These are phyloP conservation scores for Drosophila takahashii DNA, from an alignment of 1,140 invertebrate species.

Conservation along the genomic window DNA sequence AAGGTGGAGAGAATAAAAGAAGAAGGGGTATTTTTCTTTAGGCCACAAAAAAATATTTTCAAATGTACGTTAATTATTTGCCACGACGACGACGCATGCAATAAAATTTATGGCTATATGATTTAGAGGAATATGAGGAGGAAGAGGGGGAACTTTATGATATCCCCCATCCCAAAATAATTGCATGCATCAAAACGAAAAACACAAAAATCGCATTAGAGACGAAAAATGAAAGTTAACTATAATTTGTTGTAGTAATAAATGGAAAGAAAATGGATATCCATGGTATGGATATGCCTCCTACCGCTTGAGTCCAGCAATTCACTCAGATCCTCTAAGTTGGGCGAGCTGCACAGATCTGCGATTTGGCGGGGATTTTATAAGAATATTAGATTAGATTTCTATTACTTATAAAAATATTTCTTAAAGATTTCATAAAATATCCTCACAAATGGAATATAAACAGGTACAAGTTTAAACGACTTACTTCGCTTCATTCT, in stretches of 20 bases:
- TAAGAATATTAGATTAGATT: constrained; percentile 10
- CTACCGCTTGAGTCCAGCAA: constrained; percentile 81
- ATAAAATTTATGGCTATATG: constrained; percentile 78
- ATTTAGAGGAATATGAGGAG: constrained; percentile 21
- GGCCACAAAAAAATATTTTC: constrained; percentile 72
- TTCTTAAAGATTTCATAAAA: no score
- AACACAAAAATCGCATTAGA: constrained; percentile 33
- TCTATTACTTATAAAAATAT: not conserved
- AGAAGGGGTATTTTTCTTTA: constrained; percentile 14
- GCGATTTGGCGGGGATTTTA: constrained; percentile 19
- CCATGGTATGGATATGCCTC: constrained; percentile 27
- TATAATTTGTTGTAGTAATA: constrained; percentile 11
- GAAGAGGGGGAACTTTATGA: constrained; percentile 21
- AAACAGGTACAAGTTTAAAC: no score
- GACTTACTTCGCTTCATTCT: no score
- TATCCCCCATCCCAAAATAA: constrained; percentile 52
- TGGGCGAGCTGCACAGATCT: constrained; percentile 73
- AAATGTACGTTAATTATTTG: constrained; percentile 82
- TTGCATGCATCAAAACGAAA: constrained; percentile 54
- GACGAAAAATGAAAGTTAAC: constrained; percentile 13
- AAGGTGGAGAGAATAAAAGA: not conserved
- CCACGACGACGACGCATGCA: constrained; percentile 69
- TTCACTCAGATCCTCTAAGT: constrained; percentile 75
- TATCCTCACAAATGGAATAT: no score
- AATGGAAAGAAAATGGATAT: constrained; percentile 18